phyloP scores from a whole-genome alignment of 2,797 vertebrate genomes.

The Sebastes nivosus region DNA sequence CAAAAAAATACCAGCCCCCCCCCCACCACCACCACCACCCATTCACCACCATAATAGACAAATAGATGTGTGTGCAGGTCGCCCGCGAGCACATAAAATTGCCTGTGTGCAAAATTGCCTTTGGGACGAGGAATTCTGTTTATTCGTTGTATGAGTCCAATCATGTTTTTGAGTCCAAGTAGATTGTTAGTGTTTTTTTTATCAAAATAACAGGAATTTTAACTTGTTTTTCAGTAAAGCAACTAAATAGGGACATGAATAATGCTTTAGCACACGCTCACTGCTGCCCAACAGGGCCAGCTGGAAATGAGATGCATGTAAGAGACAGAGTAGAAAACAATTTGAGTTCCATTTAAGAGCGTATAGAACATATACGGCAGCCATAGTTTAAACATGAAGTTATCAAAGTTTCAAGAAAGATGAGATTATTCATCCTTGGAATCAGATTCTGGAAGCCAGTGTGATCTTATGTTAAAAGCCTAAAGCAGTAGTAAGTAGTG shows the following conservation, averaged over 20 bases:
- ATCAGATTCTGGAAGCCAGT: not conserved
- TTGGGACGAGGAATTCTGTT: constrained; percentile 68
- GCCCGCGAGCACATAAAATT: constrained; percentile 64
- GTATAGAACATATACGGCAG: not conserved
- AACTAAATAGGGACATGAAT: constrained; percentile 17
- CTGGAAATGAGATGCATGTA: constrained; percentile 1
- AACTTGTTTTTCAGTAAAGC: constrained; percentile 48
- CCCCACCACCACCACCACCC: not conserved
- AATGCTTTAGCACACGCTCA: not conserved
- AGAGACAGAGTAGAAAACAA: not conserved
- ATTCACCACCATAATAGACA: constrained; percentile 60
- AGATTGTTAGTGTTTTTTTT: constrained; percentile 49
- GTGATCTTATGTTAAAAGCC: constrained; percentile 13
- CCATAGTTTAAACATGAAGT: not conserved
- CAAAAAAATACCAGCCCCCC: constrained; percentile 59
- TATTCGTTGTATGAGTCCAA: constrained; percentile 63
- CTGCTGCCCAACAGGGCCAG: not conserved
- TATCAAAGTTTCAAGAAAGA: constrained; percentile 5
- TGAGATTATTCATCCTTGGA: not conserved
- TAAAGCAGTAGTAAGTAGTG: constrained; percentile 12
- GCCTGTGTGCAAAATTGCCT: constrained; percentile 71
- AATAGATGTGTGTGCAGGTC: constrained; percentile 63
- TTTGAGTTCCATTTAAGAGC: not conserved
- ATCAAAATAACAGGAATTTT: constrained; percentile 55
- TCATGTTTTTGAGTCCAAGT: constrained; percentile 61